Base-by-base conservation (phyloP, 2,888 invertebrate species). In the Caenorhabditis sp. region DNA sequence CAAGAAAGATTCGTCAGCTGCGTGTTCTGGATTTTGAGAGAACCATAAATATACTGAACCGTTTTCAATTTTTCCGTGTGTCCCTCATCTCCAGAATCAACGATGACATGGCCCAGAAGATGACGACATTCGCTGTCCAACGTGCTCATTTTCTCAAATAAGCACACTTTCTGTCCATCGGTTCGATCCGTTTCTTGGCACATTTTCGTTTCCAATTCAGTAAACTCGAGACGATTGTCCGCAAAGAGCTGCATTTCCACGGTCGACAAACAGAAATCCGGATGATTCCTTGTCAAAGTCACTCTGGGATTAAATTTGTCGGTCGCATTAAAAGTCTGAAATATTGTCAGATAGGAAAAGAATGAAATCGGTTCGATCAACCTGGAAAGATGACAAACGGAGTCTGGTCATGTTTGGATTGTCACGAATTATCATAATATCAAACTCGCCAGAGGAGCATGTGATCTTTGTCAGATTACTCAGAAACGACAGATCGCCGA, bases 61-160 rank as follows among this genome's bases (percentile, higher is more conserved):
- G 9, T 47, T n/a, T 13, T 56, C 56, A 68, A 22, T 40, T 68
- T 68, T 26, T 47, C 68, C 5, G 40, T 26, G 11, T 40, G 22
- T 18, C 13, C 20, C 37, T 58, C 68, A n/a, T 68, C 68, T 6
- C 47, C 56, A 22, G 44, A 6, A 28, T 40, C 56, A 0, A 68
- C 24, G 0, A 47, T 4, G 1, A 68, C 68, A n/a, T 44, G 9
- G 0, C 68, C 68, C 2, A 28, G 18, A 15, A 68, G 9, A 15
- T 68, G 56, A 18, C 44, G 28, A 11, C 68, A 68, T 24, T 47
- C 56, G 2, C 15, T 18, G 9, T 58, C 47, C 47, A 68, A 32
- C 56, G 18, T 68, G 32, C 56, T 58, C 68, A 68, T 28, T 0
- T 28, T 32, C n/a, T 58, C 68, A 24, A 68, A 68, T 13, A 28